Percentiles rank a stretch among this genome's conserved stretches.
phyloP scores from a whole-genome alignment of 2,888 invertebrate genomes.

The Steinernema carpocapsae region DNA sequence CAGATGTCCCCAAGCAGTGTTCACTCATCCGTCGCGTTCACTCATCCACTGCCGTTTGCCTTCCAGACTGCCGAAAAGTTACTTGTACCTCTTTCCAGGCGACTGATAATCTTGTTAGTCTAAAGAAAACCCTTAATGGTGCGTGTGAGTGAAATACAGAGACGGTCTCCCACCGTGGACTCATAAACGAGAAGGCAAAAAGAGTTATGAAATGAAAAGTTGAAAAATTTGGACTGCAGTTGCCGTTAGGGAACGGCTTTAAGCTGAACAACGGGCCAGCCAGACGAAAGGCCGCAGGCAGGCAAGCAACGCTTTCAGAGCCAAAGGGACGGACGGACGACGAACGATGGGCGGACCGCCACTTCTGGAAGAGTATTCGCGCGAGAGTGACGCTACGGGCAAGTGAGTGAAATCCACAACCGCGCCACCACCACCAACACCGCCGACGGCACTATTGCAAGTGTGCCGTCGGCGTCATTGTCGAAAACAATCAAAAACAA shows the following conservation, averaged over 20 bases:
- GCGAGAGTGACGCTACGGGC: slow-evolving; percentile 34
- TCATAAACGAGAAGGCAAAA: neutral
- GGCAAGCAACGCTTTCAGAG: slow-evolving; percentile 29
- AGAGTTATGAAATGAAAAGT: slow-evolving; percentile 9
- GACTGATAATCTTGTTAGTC: too few relatives aligned
- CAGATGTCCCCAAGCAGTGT: slow-evolving; percentile 33
- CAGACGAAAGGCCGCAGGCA: slow-evolving; percentile 22
- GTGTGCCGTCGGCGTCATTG: neutral
- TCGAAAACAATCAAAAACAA: slow-evolving; percentile 15
- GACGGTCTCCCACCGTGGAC: too few relatives aligned
- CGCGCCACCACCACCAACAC: slow-evolving; percentile 1
- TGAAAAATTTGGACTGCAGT: slow-evolving; percentile 11
- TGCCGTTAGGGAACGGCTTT: slow-evolving; percentile 30
- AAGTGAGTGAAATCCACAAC: slow-evolving; percentile 23
- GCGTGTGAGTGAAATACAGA: neutral
- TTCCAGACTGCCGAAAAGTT: slow-evolving; percentile 1
- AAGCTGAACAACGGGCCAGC: neutral
- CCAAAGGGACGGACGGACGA: slow-evolving; percentile 27
- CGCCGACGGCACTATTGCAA: slow-evolving; percentile 29
- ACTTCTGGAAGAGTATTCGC: slow-evolving; percentile 35
- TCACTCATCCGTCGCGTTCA: slow-evolving; percentile 26
- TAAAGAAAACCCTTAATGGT: neutral
- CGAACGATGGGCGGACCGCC: slow-evolving; percentile 30
- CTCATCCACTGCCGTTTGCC: slow-evolving; percentile 16
- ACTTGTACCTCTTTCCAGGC: neutral